Evolutionary conservation across 2,888 invertebrate genomes (phyloP), one percentile per base, ranked within the genome.

Genomic region (Tetragonula carbonaria): DNA sequence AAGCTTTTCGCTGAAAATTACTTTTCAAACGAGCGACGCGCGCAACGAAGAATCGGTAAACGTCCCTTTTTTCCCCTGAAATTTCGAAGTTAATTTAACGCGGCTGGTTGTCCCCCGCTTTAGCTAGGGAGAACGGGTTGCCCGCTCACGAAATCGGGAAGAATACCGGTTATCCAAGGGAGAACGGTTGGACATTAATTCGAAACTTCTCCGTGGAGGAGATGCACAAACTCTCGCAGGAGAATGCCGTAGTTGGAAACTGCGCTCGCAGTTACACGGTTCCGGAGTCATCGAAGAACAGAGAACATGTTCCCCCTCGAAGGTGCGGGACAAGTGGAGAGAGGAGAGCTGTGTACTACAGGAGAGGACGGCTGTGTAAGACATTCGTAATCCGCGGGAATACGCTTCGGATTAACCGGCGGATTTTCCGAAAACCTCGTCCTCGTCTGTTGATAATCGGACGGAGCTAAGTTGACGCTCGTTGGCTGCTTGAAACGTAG

Each of bases 371-470:
- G 59, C 71, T 78, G 76, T 82, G 83, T 76, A 83, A 85, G 80
- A 84, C 84, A 84, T 86, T 75, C 82, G 84, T 87, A 88, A 89
- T 89, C 86, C 89, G 57, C 38, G 53, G 86, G 66, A 85, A 82
- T 45, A 45, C 59, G 77, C 21, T 23, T 28, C 38, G 80, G 90
- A 90, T 90, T 90, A 89, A 65, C 53, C 21, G 71, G 23, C 57
- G 79, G 80, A 78, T 86, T 80, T 85, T 63, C 73, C 53, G 79
- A 74, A 62, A 84, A 82, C 45, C 53, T 28, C 66, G 65, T 21
- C 53, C 71, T 18, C n/a, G 53, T 65, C 50, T 33, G 68, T 70
- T 74, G 84, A 74, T 80, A 80, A 84, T 80, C 76, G 59, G 70
- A 77, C 72, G 57, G 59, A 78, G 74, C 28, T 76, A 72, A 80